Base-by-base conservation (phyloP, 2,888 invertebrate genomes). In the Zygogramma bicolorata region DNA sequence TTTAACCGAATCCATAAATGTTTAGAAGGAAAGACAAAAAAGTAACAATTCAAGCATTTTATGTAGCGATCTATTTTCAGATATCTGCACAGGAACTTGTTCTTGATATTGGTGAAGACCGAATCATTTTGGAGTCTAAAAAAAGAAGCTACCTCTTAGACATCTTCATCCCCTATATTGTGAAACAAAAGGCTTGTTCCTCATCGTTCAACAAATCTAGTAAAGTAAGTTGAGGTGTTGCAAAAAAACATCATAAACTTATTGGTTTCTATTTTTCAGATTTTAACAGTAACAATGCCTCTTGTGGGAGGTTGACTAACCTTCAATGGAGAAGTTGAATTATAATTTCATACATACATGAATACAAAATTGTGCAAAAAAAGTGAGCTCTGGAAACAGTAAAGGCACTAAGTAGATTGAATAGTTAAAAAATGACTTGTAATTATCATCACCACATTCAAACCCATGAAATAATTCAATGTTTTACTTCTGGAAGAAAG, bases 41-140 rank as follows among this genome's bases (percentile, higher is more conserved):
- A n/a, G n/a, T n/a, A n/a, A n/a, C n/a, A n/a, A n/a, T n/a, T n/a
- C n/a, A n/a, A n/a, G n/a, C n/a, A n/a, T n/a, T n/a, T 29, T 15
- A 57, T 57, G 1, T 4, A 1, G 10, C 40, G 15, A 18, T 31
- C 5, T 7, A 29, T 40, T 73, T 75, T 34, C 29, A 93, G 92
- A 86, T 90, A 71, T 89, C 91, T 66, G 84, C 90, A 0, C 90
- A 90, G 78, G 93, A 94, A 83, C 82, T 94, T 42, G 88, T 88
- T 57, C 83, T 95, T 68, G 92, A 93, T 85, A 87, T 94, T 27
- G 93, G 93, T n/a, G 93, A 93, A 83, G 94, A 95, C 86, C 90
- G 95, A 71, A 88, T 95, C 69, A 87, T 94, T 10, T 84, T 95
- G 46, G 92, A 93, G 80, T 91, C 90, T 0, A 89, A 89, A 72